Conservation (phyloP, 1,140 invertebrate genomes). For the Helicoverpa armigera region DNA sequence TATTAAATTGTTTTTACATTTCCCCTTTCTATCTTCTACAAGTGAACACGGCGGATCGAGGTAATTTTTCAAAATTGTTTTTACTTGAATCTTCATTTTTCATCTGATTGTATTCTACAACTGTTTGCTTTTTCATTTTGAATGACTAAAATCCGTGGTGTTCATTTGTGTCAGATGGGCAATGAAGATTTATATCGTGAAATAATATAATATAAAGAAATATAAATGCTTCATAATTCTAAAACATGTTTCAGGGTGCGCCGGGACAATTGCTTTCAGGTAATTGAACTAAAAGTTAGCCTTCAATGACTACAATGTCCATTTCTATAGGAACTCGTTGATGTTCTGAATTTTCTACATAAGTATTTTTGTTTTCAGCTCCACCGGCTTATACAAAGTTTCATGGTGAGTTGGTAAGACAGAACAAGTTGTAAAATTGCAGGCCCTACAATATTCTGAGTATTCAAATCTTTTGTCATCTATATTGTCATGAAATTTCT, state of each 20-base stretch:
- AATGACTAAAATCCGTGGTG: conserved; percentile 53
- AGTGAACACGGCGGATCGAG: conserved; percentile 65
- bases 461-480: too few relatives aligned
- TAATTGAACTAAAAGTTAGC: too few relatives aligned
- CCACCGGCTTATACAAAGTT: conserved; percentile 71
- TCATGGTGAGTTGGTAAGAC: conserved; percentile 48
- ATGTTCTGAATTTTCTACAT: conserved; percentile 21
- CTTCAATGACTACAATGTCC: too few relatives aligned
- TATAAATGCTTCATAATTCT: background rate
- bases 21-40: conserved; percentile 55
- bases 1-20: conserved; percentile 37
- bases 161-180: conserved; percentile 75
- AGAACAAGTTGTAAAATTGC: too few relatives aligned
- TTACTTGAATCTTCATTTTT: conserved; percentile 69
- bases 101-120: background rate
- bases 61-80: conserved; percentile 62
- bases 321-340: too few relatives aligned
- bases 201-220: background rate
- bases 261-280: too few relatives aligned
- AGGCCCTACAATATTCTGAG: too few relatives aligned
- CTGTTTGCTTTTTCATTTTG: conserved; percentile 6
- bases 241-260: too few relatives aligned
- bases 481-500: background rate
- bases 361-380: conserved; percentile 58
- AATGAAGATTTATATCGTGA: conserved; percentile 67